phyloP scores from a whole-genome alignment of 1,140 invertebrate genomes.

The Rhyacophila brunnea region DNA sequence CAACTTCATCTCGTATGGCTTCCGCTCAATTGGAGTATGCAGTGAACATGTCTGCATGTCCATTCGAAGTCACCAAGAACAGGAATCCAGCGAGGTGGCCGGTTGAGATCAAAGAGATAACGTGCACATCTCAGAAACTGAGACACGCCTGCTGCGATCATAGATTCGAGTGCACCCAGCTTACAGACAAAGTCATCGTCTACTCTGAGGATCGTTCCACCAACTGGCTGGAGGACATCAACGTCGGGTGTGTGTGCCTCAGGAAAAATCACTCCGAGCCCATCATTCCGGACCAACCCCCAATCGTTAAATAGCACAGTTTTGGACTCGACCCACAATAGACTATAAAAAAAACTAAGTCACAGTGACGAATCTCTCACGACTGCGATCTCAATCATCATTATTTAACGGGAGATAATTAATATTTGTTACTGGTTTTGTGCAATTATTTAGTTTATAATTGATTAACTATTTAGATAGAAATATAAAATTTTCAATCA shows the following conservation, averaged over 20 bases:
- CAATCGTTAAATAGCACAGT: neutral
- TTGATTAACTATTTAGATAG: too few species aligned
- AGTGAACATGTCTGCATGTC: slow-evolving; percentile 7
- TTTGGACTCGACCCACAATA: neutral
- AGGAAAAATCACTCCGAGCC: neutral
- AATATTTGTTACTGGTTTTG: too few species aligned
- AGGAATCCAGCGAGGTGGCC: slow-evolving; percentile 15
- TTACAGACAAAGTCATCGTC: slow-evolving; percentile 6
- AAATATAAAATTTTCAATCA: too few species aligned
- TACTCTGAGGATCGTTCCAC: neutral
- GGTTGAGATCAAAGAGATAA: slow-evolving; percentile 13
- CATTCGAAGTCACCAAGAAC: slow-evolving; percentile 9
- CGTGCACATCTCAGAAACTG: neutral
- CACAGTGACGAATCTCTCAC: too few species aligned
- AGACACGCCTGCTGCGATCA: slow-evolving; percentile 7
- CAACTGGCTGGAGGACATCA: slow-evolving; percentile 3
- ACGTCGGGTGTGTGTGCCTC: slow-evolving; percentile 23
- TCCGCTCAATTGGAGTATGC: slow-evolving; percentile 4
- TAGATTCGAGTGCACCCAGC: slow-evolving; percentile 18
- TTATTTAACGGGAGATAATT: too few species aligned
- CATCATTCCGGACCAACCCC: neutral
- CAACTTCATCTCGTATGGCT: neutral
- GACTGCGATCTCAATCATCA: too few species aligned
- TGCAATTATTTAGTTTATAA: too few species aligned
- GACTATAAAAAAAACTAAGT: too few species aligned